A percentile compares a stretch with the other conserved stretches of the same genome.
Conservation (phyloP, 2,113 vertebrate species). For the Crotalus horridus region DNA sequence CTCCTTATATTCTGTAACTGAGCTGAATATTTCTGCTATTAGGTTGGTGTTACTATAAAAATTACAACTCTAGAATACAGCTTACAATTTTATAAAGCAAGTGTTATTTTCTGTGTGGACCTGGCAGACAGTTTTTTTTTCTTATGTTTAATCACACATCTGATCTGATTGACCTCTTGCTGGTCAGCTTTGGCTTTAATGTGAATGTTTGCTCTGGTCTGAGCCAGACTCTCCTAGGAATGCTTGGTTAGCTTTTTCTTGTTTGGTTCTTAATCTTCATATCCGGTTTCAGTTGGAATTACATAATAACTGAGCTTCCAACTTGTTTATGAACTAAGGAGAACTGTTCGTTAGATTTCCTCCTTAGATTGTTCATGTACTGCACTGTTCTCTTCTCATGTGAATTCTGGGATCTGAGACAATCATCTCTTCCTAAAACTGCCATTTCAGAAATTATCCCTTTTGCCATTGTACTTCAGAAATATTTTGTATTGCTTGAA, state of each 20-base stretch:
- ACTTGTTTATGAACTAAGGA: slow-evolving; percentile 3
- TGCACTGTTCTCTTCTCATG: background rate
- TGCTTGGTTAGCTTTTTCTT: background rate
- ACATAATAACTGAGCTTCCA: slow-evolving; percentile 6
- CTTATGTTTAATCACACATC: background rate
- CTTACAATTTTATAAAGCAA: background rate
- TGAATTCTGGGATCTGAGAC: background rate
- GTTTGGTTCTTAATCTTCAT: background rate
- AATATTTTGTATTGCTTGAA: background rate
- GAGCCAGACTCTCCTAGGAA: background rate
- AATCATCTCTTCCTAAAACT: background rate
- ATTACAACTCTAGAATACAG: background rate
- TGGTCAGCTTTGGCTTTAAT: background rate
- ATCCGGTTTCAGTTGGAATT: slow-evolving; percentile 19
- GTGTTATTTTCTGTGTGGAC: background rate
- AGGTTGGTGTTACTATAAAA: background rate
- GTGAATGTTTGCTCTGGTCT: slow-evolving; percentile 8
- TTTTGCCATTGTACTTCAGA: background rate
- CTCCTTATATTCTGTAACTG: background rate
- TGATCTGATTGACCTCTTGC: background rate
- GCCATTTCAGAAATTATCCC: background rate
- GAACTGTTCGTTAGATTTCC: background rate
- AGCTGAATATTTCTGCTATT: background rate
- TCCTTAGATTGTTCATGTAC: background rate
- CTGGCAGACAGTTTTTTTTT: background rate